Evolutionary conservation across 2,888 invertebrate genomes (phyloP), one percentile per base, ranked within the genome.

Genomic region (Meliscaeva auricollis): DNA sequence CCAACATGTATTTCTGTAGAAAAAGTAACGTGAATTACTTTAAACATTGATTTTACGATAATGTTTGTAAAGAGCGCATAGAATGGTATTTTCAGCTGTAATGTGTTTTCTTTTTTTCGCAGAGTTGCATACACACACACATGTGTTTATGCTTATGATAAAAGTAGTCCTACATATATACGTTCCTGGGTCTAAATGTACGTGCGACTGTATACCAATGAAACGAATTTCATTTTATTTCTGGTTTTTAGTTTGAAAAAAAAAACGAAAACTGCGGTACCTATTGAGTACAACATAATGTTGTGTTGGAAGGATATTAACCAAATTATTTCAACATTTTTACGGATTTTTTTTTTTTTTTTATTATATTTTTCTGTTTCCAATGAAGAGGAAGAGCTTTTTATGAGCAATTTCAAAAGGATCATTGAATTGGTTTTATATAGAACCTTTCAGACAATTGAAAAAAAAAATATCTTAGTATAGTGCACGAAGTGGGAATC

Each of bases 21-120:
- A 13, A 17, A 46, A 46, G 32, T 17, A 46, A 64, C 46, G 26
- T 54, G 77, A 68, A 72, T 60, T 72, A 54, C 72, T 72, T 80
- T 84, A 79, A 80, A 80, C 72, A 80, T 80, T 60, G 38, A 80
- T 80, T 84, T 84, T 84, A 80, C 72, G 82, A 73, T 77, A 69
- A 83, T 83, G 68, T 82, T 46, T 17, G 6, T 8, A 44, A 46
- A 46, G n/a, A 48, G 46, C 11, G 44, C 35, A 50, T 17, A 22
- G 35, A 38, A 50, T 46, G 17, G 15, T 32, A 20, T 52, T 58
- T 48, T 46, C 17, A 17, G 48, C 11, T 48, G 17, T 15, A 50
- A 35, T 66, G 15, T 48, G 35, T 32, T 66, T 66, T 50, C 11
- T 17, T 58, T 20, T 13, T 13, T 8, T 62, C 2, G n/a, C n/a